Conservation (phyloP, 2,888 invertebrate species). For the Tetropium fuscum region DNA sequence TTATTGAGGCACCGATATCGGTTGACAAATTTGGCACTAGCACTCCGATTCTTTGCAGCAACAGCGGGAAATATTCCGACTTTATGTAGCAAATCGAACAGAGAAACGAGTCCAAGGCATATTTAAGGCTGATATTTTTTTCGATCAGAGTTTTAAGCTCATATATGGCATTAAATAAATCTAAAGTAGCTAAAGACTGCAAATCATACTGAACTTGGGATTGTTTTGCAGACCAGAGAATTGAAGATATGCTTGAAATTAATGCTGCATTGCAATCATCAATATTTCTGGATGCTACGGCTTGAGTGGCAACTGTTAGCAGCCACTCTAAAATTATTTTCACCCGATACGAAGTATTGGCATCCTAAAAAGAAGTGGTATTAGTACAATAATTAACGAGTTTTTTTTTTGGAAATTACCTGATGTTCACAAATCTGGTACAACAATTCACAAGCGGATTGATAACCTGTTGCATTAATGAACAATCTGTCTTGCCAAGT, state of each 20-base stretch:
- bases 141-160: slow-evolving; percentile 81
- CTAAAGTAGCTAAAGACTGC: slow-evolving; percentile 76
- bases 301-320: slow-evolving; percentile 69
- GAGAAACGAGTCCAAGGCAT: slow-evolving; percentile 85
- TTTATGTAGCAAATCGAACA: slow-evolving; percentile 89
- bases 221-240: slow-evolving; percentile 80
- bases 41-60: slow-evolving; percentile 81
- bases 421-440: slow-evolving; percentile 79
- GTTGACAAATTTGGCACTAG: slow-evolving; percentile 68
- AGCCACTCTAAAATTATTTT: slow-evolving; percentile 82
- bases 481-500: slow-evolving; percentile 58
- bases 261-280: slow-evolving; percentile 68
- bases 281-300: slow-evolving; percentile 61
- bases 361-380: slow-evolving; percentile 62
- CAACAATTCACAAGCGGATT: slow-evolving; percentile 83
- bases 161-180: slow-evolving; percentile 82
- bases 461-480: slow-evolving; percentile 64
- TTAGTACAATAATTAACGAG: background rate
- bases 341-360: slow-evolving; percentile 72
- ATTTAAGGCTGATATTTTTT: slow-evolving; percentile 80
- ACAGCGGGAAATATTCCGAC: slow-evolving; percentile 79
- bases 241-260: slow-evolving; percentile 84
- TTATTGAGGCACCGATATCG: slow-evolving; percentile 69
- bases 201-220: slow-evolving; percentile 74
- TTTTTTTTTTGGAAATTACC: slow-evolving; percentile 44